Evolutionary conservation across 2,797 vertebrate genomes (phyloP), one percentile per base, ranked within the genome.

Genomic region (Platyrinchus mystaceus): DNA sequence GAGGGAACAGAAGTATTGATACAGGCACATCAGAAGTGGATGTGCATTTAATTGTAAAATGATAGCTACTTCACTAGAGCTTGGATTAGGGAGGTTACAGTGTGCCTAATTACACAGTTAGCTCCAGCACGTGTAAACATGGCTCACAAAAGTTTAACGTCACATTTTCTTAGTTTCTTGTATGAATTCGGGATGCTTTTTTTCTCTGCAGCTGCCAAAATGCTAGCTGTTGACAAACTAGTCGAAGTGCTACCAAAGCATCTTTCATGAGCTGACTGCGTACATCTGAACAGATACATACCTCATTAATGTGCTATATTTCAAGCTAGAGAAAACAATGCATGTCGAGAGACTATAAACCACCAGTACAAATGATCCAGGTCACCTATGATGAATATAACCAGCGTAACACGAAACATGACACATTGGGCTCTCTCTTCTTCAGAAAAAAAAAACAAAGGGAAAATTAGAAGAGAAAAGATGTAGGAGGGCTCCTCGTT

Each of bases 251-350:
- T 93, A 90, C 96, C 28, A 73, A 69, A 94, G 92, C 90, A 81
- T 98, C 96, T 96, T 96, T 95, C 87, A 97, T 16, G 52, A 96
- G 84, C 94, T 49, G 94, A 92, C 96, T 88, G 93, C 11, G 2
- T 95, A 90, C 93, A 95, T 96, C 79, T 32, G 87, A 95, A 95
- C 90, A 95, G 96, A 97, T 91, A 97, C 94, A 96, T 94, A 86
- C 94, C 97, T 98, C 97, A 96, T 98, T 98, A 98, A 97, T 84
- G 90, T 64, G 94, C 96, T 94, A 87, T 97, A 97, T 97, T 97
- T 97, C 97, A 98, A 95, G 76, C 89, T 63, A 34, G 53, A 95
- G 93, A 95, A 97, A 97, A 97, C 97, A 97, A 97, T 87, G 92
- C 84, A 89, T 62, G 95, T 96, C 34, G 43, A 95, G 97, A 98